Evolutionary conservation across 2,888 invertebrate genomes (phyloP).

Genomic region (Spisula subtruncata): DNA sequence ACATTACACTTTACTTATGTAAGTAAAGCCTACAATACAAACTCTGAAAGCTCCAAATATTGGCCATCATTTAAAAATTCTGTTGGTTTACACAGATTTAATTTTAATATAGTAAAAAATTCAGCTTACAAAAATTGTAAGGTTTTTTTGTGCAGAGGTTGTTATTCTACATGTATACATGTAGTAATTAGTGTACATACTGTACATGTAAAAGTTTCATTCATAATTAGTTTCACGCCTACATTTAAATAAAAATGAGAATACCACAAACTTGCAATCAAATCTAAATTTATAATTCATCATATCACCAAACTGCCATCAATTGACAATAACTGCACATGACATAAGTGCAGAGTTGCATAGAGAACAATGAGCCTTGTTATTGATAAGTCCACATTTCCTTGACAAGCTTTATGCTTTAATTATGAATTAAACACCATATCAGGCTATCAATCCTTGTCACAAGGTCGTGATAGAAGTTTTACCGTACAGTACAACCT

Average conservation of each 20-base stretch:
- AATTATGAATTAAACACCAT: not conserved
- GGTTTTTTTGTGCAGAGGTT: too few relatives aligned
- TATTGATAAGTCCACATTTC: not conserved
- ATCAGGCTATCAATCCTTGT: conserved; percentile 1
- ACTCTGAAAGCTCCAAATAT: too few relatives aligned
- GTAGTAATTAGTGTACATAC: too few relatives aligned
- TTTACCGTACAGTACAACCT: too few relatives aligned
- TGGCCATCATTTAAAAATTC: too few relatives aligned
- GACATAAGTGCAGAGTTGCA: not conserved
- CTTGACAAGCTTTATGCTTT: not conserved
- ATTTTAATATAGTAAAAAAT: too few relatives aligned
- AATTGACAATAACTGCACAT: not conserved
- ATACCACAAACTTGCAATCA: not conserved
- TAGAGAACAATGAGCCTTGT: not conserved
- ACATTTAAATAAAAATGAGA: not conserved
- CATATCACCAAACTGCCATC: conserved; percentile 1
- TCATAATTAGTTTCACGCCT: not conserved
- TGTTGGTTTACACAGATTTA: too few relatives aligned
- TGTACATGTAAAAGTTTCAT: not conserved
- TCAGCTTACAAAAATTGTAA: too few relatives aligned
- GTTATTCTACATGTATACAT: too few relatives aligned
- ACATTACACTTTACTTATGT: too few relatives aligned
- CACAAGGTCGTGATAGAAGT: not conserved
- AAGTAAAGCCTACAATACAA: too few relatives aligned
- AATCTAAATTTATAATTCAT: not conserved